These are phyloP conservation scores for Aegithalos caudatus DNA, from an alignment of 2,113 vertebrate species.

Conservation along the genomic window DNA sequence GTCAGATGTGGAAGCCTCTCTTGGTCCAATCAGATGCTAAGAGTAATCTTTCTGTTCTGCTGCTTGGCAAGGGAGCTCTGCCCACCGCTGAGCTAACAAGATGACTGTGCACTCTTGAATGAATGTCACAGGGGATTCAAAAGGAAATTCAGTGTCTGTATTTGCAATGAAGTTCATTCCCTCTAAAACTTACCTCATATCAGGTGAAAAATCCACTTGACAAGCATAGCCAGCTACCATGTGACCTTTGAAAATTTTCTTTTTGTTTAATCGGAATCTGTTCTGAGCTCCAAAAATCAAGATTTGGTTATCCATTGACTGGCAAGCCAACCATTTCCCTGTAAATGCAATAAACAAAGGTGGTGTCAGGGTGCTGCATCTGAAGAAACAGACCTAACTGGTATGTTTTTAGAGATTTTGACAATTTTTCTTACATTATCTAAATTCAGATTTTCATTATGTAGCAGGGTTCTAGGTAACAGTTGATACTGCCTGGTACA, in stretches of 20 bases:
- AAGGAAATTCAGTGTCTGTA: background rate
- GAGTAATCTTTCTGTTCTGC: background rate
- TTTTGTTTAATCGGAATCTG: slow-evolving; percentile 97
- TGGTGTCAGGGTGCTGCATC: background rate
- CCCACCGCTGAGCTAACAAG: background rate
- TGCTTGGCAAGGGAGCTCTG: background rate
- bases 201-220: slow-evolving; percentile 98
- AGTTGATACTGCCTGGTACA: background rate
- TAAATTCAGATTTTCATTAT: background rate
- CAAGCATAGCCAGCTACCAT: slow-evolving; percentile 99
- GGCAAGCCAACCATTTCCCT: slow-evolving; percentile 98
- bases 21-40: background rate
- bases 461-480: background rate
- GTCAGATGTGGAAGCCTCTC: background rate
- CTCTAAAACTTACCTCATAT: slow-evolving; percentile 88
- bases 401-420: background rate
- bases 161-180: background rate
- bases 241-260: slow-evolving; percentile 98
- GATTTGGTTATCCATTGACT: slow-evolving; percentile 99
- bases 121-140: background rate
- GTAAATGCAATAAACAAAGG: background rate
- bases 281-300: slow-evolving; percentile 98
- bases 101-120: background rate
- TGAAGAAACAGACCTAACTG: background rate
- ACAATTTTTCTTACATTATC: background rate